Conservation (phyloP, 2,113 vertebrate genomes). For the Bubo blakistoni region DNA sequence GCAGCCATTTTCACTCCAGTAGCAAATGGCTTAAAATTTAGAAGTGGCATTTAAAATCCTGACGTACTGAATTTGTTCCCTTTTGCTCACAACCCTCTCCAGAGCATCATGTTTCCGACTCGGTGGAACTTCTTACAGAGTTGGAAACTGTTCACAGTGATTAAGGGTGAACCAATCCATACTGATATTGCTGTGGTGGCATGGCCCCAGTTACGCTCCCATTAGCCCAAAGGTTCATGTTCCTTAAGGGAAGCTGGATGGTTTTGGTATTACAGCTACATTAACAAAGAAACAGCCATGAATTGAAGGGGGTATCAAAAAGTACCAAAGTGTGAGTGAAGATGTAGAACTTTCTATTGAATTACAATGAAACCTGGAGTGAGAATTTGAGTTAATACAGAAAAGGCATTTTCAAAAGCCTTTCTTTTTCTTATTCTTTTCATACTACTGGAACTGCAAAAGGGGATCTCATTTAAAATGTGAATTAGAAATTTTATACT, state of each 20-base stretch:
- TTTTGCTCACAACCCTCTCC: neutral
- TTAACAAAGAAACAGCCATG: neutral
- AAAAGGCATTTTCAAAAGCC: conserved; percentile 1
- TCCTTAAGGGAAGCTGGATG: neutral
- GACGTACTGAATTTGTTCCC: neutral
- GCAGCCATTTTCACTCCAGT: neutral
- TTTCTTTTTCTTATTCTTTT: neutral
- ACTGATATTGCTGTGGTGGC: neutral
- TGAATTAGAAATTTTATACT: neutral
- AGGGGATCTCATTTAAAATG: neutral
- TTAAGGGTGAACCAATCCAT: neutral
- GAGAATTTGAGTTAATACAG: neutral
- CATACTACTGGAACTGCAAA: neutral
- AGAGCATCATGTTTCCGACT: neutral
- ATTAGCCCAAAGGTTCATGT: neutral
- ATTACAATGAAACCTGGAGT: neutral
- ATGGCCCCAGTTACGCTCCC: neutral
- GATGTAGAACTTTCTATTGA: neutral
- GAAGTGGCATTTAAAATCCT: neutral
- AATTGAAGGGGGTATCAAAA: neutral
- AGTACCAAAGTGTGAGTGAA: neutral
- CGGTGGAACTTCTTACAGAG: neutral
- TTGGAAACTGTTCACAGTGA: neutral
- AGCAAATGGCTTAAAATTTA: neutral
- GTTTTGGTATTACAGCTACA: neutral